A percentile compares a stretch with the other conserved stretches of the same genome.
These are phyloP conservation scores for Sinonovacula constricta DNA, from an alignment of 1,140 invertebrate species.

Conservation along the genomic window DNA sequence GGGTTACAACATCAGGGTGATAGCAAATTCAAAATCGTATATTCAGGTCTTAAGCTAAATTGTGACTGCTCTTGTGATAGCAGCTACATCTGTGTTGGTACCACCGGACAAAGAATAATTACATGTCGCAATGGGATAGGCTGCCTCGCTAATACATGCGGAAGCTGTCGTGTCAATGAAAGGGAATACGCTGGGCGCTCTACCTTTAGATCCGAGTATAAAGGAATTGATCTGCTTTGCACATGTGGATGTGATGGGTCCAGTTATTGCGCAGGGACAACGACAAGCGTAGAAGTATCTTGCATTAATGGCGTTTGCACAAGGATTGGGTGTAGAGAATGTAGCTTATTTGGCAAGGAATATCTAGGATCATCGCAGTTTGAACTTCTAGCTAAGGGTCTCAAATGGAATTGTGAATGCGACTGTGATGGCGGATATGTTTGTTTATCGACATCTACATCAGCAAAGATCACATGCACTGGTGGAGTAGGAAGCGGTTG, in stretches of 20 bases:
- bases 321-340: slow-evolving; percentile 42
- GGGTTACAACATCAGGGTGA: slow-evolving; percentile 23
- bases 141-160: slow-evolving; percentile 19
- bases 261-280: slow-evolving; percentile 35
- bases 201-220: slow-evolving; percentile 30
- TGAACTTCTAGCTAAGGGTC: slow-evolving; percentile 20
- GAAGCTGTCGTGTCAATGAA: slow-evolving; percentile 15
- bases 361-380: slow-evolving; percentile 37
- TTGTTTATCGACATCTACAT: slow-evolving; percentile 8
- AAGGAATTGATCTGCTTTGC: slow-evolving; percentile 41
- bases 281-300: slow-evolving; percentile 36
- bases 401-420: slow-evolving; percentile 22
- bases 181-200: slow-evolving; percentile 14
- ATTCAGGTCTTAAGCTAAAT: slow-evolving; percentile 16
- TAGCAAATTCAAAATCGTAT: slow-evolving; percentile 18
- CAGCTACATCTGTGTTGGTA: slow-evolving; percentile 23
- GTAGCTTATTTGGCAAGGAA: slow-evolving; percentile 25
- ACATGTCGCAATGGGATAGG: slow-evolving; percentile 22
- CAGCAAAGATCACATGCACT: slow-evolving; percentile 12
- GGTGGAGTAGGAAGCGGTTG: slow-evolving; percentile 18
- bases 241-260: slow-evolving; percentile 40
- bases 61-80: slow-evolving; percentile 42
- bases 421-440: slow-evolving; percentile 39
- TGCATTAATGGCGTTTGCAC: slow-evolving; percentile 14
- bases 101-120: not conserved